A percentile compares a stretch with the other conserved stretches of the same genome.
These are phyloP conservation scores for Coregonus ussuriensis DNA, from an alignment of 2,797 vertebrate species.

Conservation along the genomic window DNA sequence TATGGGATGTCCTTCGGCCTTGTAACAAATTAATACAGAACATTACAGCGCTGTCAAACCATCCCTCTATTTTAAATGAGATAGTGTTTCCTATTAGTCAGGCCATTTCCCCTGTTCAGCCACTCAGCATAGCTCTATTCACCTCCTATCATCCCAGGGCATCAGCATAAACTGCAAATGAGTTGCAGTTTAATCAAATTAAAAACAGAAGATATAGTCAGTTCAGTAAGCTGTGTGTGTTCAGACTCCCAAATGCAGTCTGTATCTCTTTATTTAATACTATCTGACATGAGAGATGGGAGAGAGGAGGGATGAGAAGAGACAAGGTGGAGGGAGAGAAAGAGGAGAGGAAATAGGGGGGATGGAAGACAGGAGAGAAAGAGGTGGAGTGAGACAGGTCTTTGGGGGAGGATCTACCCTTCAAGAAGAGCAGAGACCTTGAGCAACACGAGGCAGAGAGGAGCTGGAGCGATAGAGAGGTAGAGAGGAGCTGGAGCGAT, in stretches of 20 bases:
- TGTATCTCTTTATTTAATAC: too few relatives aligned
- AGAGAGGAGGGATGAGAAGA: not conserved
- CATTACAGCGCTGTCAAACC: not conserved
- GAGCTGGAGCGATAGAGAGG: too few relatives aligned
- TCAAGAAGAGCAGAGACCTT: not conserved
- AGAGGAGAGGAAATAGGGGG: not conserved
- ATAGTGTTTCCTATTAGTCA: conserved; percentile 4
- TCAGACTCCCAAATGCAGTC: too few relatives aligned
- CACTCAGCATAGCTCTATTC: not conserved
- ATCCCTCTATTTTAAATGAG: conserved; percentile 2
- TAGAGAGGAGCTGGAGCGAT: too few relatives aligned
- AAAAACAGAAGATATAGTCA: not conserved
- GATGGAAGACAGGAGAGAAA: not conserved
- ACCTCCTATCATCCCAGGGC: not conserved
- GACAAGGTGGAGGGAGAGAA: not conserved
- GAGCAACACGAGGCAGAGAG: not conserved
- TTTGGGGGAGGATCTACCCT: not conserved
- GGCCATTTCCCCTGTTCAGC: conserved; percentile 1
- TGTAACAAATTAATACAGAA: not conserved
- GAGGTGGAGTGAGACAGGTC: not conserved
- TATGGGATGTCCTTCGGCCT: not conserved
- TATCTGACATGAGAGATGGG: not conserved
- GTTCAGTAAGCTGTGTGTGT: not conserved
- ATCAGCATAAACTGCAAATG: not conserved
- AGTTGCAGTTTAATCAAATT: too few relatives aligned